A percentile compares a stretch with the other conserved stretches of the same genome.
Conservation (phyloP, 1,140 invertebrate species). For the Bombus waltoni region DNA sequence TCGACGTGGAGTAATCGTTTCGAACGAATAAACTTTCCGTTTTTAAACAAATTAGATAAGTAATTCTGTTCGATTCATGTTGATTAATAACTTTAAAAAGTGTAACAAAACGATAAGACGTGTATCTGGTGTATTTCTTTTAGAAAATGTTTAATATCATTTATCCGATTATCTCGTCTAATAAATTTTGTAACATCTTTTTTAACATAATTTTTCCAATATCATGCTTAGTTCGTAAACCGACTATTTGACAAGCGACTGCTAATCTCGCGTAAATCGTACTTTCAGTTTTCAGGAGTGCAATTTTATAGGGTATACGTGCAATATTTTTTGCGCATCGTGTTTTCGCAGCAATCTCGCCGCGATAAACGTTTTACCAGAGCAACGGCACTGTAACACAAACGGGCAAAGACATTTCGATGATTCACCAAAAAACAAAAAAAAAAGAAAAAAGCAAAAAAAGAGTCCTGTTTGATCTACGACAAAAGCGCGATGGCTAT, state of each 20-base stretch:
- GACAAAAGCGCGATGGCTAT: slow-evolving; percentile 1
- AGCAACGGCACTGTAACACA: background rate
- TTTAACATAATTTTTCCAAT: background rate
- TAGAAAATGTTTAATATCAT: too few relatives aligned
- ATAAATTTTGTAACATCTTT: background rate
- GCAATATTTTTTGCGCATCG: background rate
- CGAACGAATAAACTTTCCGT: background rate
- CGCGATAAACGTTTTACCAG: background rate
- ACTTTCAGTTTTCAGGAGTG: background rate
- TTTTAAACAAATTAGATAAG: background rate
- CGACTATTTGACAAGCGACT: background rate
- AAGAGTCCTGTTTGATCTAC: slow-evolving; percentile 12
- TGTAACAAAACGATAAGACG: too few relatives aligned
- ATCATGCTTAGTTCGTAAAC: background rate
- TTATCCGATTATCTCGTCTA: background rate
- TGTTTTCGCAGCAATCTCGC: background rate
- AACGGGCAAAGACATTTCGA: background rate
- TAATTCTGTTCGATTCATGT: background rate
- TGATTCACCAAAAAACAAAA: background rate
- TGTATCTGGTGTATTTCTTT: too few relatives aligned
- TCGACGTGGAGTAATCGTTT: background rate
- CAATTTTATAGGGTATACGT: background rate
- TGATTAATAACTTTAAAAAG: too few relatives aligned
- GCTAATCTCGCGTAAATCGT: background rate
- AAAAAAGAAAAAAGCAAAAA: background rate